A percentile compares a stretch with the other conserved stretches of the same genome.
phyloP scores from a whole-genome alignment of 2,888 invertebrate genomes.

The Sepioteuthis lessoniana region DNA sequence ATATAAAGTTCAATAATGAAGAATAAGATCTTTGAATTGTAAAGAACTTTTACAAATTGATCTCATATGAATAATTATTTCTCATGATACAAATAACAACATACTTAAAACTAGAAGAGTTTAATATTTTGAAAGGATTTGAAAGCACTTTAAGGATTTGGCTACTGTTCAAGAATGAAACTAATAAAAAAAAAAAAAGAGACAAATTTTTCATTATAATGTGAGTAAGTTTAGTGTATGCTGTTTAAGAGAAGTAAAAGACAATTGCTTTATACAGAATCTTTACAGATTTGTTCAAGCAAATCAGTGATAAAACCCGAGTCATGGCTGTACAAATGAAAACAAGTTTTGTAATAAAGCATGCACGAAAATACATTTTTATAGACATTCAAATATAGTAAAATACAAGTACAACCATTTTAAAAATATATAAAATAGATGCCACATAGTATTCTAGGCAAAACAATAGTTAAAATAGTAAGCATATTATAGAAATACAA shows the following conservation, averaged over 20 bases:
- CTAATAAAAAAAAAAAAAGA: neutral
- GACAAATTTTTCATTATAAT: neutral
- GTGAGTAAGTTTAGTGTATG: too few species aligned
- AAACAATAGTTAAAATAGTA: neutral
- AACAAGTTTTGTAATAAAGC: too few species aligned
- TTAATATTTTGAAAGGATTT: neutral
- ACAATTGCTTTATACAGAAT: too few species aligned
- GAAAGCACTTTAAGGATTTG: neutral
- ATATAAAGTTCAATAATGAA: too few species aligned
- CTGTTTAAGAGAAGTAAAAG: too few species aligned
- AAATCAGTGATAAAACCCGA: neutral
- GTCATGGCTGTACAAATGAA: too few species aligned
- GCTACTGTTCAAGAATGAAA: neutral
- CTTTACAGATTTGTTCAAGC: neutral
- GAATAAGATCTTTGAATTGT: too few species aligned
- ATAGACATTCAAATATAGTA: neutral
- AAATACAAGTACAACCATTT: neutral
- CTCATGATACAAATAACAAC: too few species aligned
- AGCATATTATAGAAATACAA: neutral
- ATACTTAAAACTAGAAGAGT: too few species aligned
- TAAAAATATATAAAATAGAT: neutral
- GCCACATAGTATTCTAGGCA: neutral
- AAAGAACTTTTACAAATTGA: too few species aligned
- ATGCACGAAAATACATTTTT: neutral
- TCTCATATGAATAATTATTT: too few species aligned